Evolutionary conservation across 2,113 vertebrate species (phyloP), one percentile per base, ranked within the genome.

Genomic region (Phylloscopus trochiloides): DNA sequence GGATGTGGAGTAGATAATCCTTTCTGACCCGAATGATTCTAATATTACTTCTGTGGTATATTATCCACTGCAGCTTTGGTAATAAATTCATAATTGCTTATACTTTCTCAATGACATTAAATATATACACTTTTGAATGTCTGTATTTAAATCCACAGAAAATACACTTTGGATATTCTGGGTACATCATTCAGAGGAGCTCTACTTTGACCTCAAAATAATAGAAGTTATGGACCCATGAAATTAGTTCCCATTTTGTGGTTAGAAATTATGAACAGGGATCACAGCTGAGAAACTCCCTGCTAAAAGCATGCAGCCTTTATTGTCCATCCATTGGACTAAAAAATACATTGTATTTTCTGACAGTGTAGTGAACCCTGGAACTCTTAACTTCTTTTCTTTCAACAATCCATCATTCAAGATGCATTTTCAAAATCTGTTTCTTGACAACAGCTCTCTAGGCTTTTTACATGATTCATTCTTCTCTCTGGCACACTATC

Each of bases 71-170:
- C 38, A 72, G 75, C 65, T 91, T 76, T 90, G 48, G 62, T 24
- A 96, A 96, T 92, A 94, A 92, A 86, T 81, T 94, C 86, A 18
- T 36, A 95, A 95, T 88, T 87, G 34, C 42, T 91, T 88, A 88
- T 95, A 22, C 52, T 81, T 74, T 91, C 76, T 62, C 77, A 62
- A n/a, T 55, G 81, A 54, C 32, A 87, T 83, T 66, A 93, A 88
- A 91, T 58, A 62, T 22, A 93, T 52, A 34, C 9, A 83, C 24
- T 54, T 73, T 94, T 48, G 32, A 93, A 83, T 88, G 62, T 86
- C 61, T 66, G 51, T 38, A 58, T 88, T 84, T 87, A 71, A 71
- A 86, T 38, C 47, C 52, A 71, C 4, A 36, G 50, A 75, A 96
- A 90, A 90, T 40, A 81, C 6, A 75, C 28, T 88, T 61, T 29